Evolutionary conservation across 1,140 invertebrate species (phyloP).

Genomic region (Zaprionus camerounensis): DNA sequence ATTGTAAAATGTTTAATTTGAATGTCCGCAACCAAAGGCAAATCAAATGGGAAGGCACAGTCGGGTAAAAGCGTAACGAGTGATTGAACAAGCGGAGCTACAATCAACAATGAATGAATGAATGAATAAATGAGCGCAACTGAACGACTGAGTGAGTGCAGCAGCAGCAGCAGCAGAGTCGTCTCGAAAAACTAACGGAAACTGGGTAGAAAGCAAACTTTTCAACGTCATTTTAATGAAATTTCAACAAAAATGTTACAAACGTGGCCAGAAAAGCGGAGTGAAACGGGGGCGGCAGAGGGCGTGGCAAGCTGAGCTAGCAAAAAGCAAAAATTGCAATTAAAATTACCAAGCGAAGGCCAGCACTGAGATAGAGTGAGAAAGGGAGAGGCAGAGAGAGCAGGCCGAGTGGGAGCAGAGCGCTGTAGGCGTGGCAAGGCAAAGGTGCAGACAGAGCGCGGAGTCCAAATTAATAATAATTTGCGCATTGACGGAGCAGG

Average conservation of each 20-base stretch:
- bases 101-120: constrained; percentile 47
- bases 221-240: constrained; percentile 75
- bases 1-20: constrained; percentile 64
- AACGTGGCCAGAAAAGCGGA: constrained; percentile 51
- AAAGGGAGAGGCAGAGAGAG: background rate
- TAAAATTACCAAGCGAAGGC: constrained; percentile 71
- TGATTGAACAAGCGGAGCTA: constrained; percentile 46
- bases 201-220: constrained; percentile 65
- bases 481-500: constrained; percentile 64
- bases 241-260: constrained; percentile 78
- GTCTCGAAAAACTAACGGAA: constrained; percentile 31
- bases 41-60: constrained; percentile 37
- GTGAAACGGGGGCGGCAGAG: background rate
- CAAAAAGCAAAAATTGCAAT: constrained; percentile 72
- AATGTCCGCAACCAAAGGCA: constrained; percentile 42
- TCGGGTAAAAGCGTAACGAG: constrained; percentile 33
- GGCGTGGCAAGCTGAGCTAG: background rate
- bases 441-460: constrained; percentile 46
- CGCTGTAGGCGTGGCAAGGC: background rate
- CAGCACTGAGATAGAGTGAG: constrained; percentile 14
- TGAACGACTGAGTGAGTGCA: constrained; percentile 49
- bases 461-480: constrained; percentile 77
- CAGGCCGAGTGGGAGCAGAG: background rate
- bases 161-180: constrained; percentile 2
- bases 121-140: constrained; percentile 34